phyloP scores from a whole-genome alignment of 2,888 invertebrate species.

The Phyllotreta striolata region DNA sequence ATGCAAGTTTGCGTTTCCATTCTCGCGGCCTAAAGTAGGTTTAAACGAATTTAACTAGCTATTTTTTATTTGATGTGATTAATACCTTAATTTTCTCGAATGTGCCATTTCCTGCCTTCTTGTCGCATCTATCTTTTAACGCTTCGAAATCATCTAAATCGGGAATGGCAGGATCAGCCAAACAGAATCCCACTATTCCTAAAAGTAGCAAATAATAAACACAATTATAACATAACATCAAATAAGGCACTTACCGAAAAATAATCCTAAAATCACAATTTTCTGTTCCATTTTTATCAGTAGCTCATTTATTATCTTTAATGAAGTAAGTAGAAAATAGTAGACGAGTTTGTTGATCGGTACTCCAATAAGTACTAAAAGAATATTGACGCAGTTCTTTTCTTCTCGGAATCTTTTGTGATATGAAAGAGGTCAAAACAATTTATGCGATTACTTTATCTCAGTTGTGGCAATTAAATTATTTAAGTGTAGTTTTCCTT shows the following conservation, averaged over 20 bases:
- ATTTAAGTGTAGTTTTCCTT: conserved; percentile 10
- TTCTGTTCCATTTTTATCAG: background rate
- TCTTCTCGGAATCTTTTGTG: background rate
- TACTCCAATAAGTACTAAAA: background rate
- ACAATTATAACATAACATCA: too few relatives aligned
- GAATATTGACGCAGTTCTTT: background rate
- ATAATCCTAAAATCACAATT: conserved; percentile 7
- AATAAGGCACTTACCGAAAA: conserved; percentile 4
- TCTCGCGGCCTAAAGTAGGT: conserved; percentile 40
- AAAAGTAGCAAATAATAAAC: background rate
- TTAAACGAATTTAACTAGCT: too few relatives aligned
- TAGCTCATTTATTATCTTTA: background rate
- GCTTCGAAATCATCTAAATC: conserved; percentile 55
- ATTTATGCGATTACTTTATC: conserved; percentile 5
- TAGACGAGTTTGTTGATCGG: background rate
- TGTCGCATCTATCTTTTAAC: conserved; percentile 60
- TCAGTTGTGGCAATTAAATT: conserved; percentile 4
- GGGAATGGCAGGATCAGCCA: conserved; percentile 50
- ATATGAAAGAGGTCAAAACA: conserved; percentile 17
- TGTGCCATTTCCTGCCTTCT: conserved; percentile 59
- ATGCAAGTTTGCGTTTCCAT: conserved; percentile 66
- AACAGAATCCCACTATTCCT: conserved; percentile 37
- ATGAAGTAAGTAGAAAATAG: background rate
- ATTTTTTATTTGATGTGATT: too few relatives aligned
- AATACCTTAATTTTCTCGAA: conserved; percentile 55